Conservation (phyloP, 2,113 vertebrate species). For the Bubo scandiacus region DNA sequence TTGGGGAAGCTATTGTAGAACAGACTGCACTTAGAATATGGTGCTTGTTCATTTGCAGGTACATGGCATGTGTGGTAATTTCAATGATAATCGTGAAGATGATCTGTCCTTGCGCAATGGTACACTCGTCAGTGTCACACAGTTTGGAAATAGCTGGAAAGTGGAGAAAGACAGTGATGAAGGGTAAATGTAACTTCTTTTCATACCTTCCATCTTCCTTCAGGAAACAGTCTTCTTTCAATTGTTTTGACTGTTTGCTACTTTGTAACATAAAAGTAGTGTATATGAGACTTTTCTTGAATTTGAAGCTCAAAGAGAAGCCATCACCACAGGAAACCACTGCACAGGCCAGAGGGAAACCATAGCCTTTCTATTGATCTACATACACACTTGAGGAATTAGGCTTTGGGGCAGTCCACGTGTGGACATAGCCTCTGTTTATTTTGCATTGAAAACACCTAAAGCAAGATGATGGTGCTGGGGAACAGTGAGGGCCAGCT, state of each 20-base stretch:
- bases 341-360: background rate
- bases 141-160: slow-evolving; percentile 78
- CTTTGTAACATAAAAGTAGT: background rate
- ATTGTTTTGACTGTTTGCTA: background rate
- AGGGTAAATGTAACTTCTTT: slow-evolving; percentile 28
- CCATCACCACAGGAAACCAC: background rate
- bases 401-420: background rate
- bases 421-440: background rate
- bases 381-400: background rate
- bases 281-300: background rate
- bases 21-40: background rate
- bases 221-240: background rate
- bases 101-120: slow-evolving; percentile 58
- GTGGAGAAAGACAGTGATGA: slow-evolving; percentile 52
- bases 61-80: slow-evolving; percentile 72
- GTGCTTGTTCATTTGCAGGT: slow-evolving; percentile 43
- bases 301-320: background rate
- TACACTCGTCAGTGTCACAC: background rate
- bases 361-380: background rate
- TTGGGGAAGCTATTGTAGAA: background rate
- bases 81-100: slow-evolving; percentile 38
- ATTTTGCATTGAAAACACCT: background rate
- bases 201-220: background rate
- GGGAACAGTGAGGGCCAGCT: background rate
- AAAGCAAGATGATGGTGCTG: background rate